Evolutionary conservation across 2,113 vertebrate genomes (phyloP).

Genomic region (Orthonyx spaldingii): DNA sequence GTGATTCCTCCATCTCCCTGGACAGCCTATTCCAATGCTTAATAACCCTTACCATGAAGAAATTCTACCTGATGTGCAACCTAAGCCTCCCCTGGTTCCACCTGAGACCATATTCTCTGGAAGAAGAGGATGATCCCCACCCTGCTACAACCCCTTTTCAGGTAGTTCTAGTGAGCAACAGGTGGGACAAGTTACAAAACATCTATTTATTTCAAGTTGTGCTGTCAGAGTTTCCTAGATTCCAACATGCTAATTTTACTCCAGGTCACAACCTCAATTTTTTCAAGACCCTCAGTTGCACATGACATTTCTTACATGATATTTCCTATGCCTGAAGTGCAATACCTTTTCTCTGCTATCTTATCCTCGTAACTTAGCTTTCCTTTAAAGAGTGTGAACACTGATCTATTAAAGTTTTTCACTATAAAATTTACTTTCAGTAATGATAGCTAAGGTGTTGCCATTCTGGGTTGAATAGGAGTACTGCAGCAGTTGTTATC

Average conservation of each 20-base stretch:
- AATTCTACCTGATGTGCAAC: background rate
- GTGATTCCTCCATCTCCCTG: background rate
- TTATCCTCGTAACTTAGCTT: background rate
- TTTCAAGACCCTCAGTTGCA: background rate
- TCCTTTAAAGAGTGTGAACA: background rate
- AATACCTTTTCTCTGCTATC: background rate
- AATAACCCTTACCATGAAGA: background rate
- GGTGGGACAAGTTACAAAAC: background rate
- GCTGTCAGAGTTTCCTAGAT: background rate
- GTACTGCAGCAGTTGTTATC: background rate
- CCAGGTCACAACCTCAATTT: background rate
- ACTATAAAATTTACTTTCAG: background rate
- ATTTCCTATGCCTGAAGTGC: background rate
- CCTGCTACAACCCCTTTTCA: background rate
- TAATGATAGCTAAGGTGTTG: background rate
- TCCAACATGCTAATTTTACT: background rate
- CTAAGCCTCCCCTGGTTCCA: background rate
- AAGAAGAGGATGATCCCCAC: background rate
- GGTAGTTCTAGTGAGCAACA: background rate
- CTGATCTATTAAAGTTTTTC: background rate
- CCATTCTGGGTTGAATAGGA: background rate
- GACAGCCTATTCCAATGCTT: background rate
- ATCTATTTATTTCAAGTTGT: background rate
- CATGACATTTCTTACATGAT: background rate
- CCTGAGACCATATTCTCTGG: background rate